A percentile compares a stretch with the other conserved stretches of the same genome.
phyloP scores from a whole-genome alignment of 35 echinoderm and acorn worm species.

The Lytechinus pictus region DNA sequence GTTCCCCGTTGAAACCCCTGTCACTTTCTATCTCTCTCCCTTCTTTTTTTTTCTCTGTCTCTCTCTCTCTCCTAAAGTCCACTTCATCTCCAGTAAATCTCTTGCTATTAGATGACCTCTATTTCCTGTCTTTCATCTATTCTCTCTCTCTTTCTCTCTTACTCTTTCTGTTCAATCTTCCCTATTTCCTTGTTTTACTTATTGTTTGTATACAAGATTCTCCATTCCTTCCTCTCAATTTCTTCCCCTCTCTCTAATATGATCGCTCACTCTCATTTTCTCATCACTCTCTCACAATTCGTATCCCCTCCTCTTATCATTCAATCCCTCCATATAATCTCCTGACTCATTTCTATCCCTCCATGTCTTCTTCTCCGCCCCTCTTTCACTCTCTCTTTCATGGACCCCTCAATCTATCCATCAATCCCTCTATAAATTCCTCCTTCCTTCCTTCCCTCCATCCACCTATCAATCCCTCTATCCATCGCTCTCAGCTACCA shows the following conservation, averaged over 20 bases:
- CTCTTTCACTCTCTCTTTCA: not conserved
- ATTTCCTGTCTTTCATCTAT: not conserved
- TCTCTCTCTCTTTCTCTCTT: not conserved
- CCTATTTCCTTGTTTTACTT: too few relatives aligned
- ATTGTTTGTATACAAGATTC: too few relatives aligned
- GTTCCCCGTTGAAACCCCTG: not conserved
- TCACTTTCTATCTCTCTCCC: not conserved
- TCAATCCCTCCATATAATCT: too few relatives aligned
- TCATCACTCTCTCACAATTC: too few relatives aligned
- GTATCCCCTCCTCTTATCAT: too few relatives aligned
- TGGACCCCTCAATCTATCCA: not conserved
- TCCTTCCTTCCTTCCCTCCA: not conserved
- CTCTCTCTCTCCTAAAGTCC: not conserved
- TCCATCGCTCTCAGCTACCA: not conserved
- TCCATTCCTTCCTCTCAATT: not conserved
- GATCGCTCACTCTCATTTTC: not conserved
- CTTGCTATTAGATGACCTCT: not conserved
- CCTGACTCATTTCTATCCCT: too few relatives aligned
- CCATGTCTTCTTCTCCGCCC: too few relatives aligned
- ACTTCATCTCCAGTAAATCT: not conserved
- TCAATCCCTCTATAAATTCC: not conserved
- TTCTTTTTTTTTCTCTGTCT: not conserved
- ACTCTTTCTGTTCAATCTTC: too few relatives aligned
- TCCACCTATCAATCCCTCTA: not conserved
- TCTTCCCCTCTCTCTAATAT: not conserved